Evolutionary conservation across 1,140 invertebrate species (phyloP), one percentile per base, ranked within the genome.

Genomic region (Drosophila jambulina): DNA sequence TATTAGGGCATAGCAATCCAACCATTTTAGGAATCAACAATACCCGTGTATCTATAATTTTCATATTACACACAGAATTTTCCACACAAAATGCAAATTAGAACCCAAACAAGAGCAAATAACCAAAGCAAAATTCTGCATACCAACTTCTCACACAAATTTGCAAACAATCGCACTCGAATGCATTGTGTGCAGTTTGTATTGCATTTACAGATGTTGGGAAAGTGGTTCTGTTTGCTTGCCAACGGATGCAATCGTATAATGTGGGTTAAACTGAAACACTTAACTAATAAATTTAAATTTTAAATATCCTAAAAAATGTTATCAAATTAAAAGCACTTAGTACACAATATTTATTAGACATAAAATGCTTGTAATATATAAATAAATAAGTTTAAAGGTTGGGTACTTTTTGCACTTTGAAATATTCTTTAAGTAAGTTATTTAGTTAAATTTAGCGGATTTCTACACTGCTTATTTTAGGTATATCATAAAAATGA

Each of bases 171-270:
- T 36, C 21, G 38, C 21, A 25, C 27, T 40, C 54, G 9, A 34
- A 45, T 60, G 17, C 40, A 19, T 17, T 61, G 29, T 61, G 62
- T 45, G 23, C 23, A 27, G 25, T 34, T 64, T 60, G 57, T 61
- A 43, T 63, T 63, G 63, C 21, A 45, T 65, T 65, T 63, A 34
- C 58, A 65, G 40, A 65, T 61, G 62, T 43, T 42, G 27, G 27
- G 40, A 9, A 58, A 62, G 5, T 25, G 27, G 57, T 15, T 19
- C 21, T 34, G 38, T 64, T 43, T 64, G 56, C 56, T n/a, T 12
- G 32, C 38, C 27, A 43, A 61, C 23, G 36, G 42, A 60, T 19
- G 27, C 36, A 32, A 42, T 61, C 57, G 62, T 25, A 34, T 64
- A 43, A 64, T 64, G 12, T 64, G 62, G 38, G 36, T 19, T 64